Evolutionary conservation across 2,797 vertebrate species (phyloP).

Genomic region (Manis crassicaudata): DNA sequence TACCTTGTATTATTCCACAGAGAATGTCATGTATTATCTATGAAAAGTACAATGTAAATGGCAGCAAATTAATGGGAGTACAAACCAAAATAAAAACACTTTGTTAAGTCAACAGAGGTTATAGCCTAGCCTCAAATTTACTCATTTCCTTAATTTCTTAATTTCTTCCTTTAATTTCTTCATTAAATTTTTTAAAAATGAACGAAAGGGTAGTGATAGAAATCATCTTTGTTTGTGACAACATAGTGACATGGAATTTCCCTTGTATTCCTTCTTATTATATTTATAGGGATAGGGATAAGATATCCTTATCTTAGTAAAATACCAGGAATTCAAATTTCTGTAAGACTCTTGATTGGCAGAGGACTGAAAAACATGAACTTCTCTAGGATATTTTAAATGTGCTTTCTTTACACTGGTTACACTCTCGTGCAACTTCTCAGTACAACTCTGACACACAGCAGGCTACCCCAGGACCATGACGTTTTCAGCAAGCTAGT

Average conservation of each 20-base stretch:
- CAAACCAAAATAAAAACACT: not conserved
- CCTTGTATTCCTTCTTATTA: not conserved
- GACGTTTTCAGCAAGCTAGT: not conserved
- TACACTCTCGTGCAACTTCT: not conserved
- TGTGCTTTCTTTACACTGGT: not conserved
- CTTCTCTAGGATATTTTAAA: not conserved
- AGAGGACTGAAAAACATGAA: not conserved
- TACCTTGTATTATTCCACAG: not conserved
- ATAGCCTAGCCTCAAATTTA: not conserved
- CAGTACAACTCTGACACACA: not conserved
- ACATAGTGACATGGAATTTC: not conserved
- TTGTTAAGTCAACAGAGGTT: not conserved
- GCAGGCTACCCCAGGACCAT: not conserved
- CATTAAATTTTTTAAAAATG: slow-evolving; percentile 24
- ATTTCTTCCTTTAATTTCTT: not conserved
- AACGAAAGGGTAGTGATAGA: not conserved
- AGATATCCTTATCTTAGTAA: not conserved
- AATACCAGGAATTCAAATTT: not conserved
- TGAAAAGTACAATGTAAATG: not conserved
- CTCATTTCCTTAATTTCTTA: not conserved
- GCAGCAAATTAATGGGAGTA: too few species aligned
- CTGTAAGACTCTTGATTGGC: not conserved
- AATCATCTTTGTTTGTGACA: not conserved
- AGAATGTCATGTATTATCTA: not conserved
- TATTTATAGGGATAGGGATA: not conserved